Evolutionary conservation across 1,140 invertebrate species (phyloP).

Genomic region (Riptortus pedestris): DNA sequence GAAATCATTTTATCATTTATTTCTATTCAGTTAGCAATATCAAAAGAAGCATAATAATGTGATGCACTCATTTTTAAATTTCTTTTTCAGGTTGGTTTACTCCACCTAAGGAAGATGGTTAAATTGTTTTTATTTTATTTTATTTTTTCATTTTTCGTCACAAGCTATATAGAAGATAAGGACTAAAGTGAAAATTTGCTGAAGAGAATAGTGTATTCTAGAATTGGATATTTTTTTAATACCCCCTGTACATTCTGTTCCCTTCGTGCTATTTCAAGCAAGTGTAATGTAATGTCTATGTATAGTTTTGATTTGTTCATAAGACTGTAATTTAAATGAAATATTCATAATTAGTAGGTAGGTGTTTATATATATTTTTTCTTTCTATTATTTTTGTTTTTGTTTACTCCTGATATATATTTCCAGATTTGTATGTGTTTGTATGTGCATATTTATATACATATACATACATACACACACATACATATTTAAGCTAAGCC

Average conservation of each 20-base stretch:
- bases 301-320: slow-evolving; percentile 24
- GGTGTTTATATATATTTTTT: too few relatives aligned
- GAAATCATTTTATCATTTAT: too few relatives aligned
- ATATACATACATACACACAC: too few relatives aligned
- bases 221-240: slow-evolving; percentile 24
- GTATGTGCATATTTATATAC: too few relatives aligned
- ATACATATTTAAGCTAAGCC: too few relatives aligned
- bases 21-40: too few relatives aligned
- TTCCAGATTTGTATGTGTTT: too few relatives aligned
- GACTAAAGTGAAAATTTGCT: slow-evolving; percentile 21
- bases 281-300: slow-evolving; percentile 11
- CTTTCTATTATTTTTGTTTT: too few relatives aligned
- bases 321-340: slow-evolving; percentile 22
- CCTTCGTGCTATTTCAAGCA: slow-evolving; percentile 3
- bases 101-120: slow-evolving; percentile 77
- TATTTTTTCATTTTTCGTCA: too few relatives aligned
- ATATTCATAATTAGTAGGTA: slow-evolving; percentile 1
- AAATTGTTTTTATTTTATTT: slow-evolving; percentile 40
- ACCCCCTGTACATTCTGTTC: slow-evolving; percentile 22
- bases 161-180: neutral
- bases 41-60: too few relatives aligned
- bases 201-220: slow-evolving; percentile 17
- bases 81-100: slow-evolving; percentile 64
- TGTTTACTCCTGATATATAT: too few relatives aligned
- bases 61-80: neutral